Base-by-base conservation (phyloP, 1,140 invertebrate species). In the Sminthurides bifidus region DNA sequence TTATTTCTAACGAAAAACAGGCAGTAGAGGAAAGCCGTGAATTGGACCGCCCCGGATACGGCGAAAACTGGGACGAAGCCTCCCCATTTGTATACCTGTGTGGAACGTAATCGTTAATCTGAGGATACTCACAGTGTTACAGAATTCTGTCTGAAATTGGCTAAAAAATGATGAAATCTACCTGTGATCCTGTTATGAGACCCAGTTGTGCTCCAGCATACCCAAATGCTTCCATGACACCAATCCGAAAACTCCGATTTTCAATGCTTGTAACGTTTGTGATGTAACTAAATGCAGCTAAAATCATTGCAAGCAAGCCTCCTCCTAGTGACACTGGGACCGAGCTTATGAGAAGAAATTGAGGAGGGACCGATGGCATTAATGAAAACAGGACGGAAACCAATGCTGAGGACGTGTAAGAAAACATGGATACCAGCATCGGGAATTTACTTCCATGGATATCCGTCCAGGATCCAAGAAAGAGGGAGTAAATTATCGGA, bases 191-290 rank as follows among this genome's bases (percentile, higher is more conserved):
- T 8, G 21, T 30, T 17, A 57, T 31, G 24, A 61, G 55, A 6
- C 59, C 59, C 29, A 61, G 1, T 5, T 49, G 55, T 8, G 37
- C 41, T 33, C 59, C 59, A 4, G 55, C 17, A 52, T 58, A 61
- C 59, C 59, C 57, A 27, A 30, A 54, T 12, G 48, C 59, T 49
- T 61, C 59, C 8, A 61, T 31, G 14, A 61, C 54, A 6, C 55
- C 59, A 23, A 61, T 61, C 15, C 59, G 27, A 44, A 61, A 61
- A 58, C 59, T 61, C 24, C 59, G 24, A 54, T 61, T 61, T 5
- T 35, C 14, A 17, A 54, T 51, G 14, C 51, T 61, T 4, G 59
- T 57, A 0, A 51, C 38, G 43, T 30, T 44, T 3, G 59, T 58
- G 27, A 61, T 56, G 27, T 51, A 56, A 26, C 49, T 58, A 30